These are phyloP conservation scores for Propithecus coquereli DNA, from an alignment of 2,113 vertebrate species.

Conservation along the genomic window DNA sequence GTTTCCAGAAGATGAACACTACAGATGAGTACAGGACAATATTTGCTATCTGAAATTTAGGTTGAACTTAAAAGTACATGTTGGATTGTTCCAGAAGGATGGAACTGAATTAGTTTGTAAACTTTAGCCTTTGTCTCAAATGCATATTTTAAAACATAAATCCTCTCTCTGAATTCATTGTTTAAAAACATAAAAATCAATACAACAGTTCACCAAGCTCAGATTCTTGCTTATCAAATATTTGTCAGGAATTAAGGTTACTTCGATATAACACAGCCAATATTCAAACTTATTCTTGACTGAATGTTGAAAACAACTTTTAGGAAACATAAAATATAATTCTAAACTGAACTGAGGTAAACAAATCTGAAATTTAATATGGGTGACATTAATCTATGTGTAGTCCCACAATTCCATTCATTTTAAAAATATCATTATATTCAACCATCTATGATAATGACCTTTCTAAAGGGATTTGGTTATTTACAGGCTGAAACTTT, in stretches of 20 bases:
- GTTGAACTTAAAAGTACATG: background rate
- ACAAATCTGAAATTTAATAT: background rate
- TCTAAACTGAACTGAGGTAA: background rate
- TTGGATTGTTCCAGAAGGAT: background rate
- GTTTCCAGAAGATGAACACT: background rate
- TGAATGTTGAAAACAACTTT: slow-evolving; percentile 20
- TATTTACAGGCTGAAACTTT: background rate
- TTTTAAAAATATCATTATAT: background rate
- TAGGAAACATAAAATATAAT: background rate
- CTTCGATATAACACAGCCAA: background rate
- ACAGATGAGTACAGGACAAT: background rate
- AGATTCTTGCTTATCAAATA: background rate
- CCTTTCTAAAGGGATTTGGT: background rate
- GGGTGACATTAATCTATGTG: background rate
- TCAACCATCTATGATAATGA: background rate
- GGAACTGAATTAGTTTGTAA: background rate
- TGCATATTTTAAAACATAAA: background rate
- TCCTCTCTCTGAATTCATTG: background rate
- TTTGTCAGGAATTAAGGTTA: background rate
- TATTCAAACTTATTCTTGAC: background rate
- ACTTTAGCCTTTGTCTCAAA: background rate
- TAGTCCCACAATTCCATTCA: background rate
- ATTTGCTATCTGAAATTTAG: background rate
- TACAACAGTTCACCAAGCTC: background rate
- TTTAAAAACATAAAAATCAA: slow-evolving; percentile 19